Conservation (phyloP, 2,797 vertebrate species). For the Pangasius larnaudii region DNA sequence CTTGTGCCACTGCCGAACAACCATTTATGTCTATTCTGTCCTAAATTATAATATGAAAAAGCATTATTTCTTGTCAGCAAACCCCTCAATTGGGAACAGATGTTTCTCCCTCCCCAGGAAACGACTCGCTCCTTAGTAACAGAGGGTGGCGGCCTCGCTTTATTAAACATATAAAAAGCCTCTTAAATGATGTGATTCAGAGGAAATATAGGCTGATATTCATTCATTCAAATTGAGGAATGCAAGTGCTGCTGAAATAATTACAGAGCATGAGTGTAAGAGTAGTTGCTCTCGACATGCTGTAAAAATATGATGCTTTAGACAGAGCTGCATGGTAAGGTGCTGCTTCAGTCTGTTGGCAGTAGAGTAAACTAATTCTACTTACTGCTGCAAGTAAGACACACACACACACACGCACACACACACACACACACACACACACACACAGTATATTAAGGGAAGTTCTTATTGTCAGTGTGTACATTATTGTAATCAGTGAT, state of each 20-base stretch:
- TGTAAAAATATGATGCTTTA: conserved; percentile 54
- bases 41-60: conserved; percentile 71
- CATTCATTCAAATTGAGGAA: conserved; percentile 70
- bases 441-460: not conserved
- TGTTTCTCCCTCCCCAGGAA: conserved; percentile 73
- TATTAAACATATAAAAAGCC: conserved; percentile 75
- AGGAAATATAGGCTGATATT: conserved; percentile 73
- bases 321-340: conserved; percentile 27
- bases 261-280: conserved; percentile 57
- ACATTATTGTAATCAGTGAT: conserved; percentile 3
- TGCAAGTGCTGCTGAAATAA: conserved; percentile 73
- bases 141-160: conserved; percentile 69
- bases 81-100: conserved; percentile 74
- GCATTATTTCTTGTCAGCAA: conserved; percentile 62
- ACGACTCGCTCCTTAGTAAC: conserved; percentile 71
- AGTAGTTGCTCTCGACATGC: conserved; percentile 41
- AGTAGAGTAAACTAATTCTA: conserved; percentile 51
- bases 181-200: conserved; percentile 73
- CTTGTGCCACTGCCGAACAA: conserved; percentile 51
- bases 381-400: conserved; percentile 28
- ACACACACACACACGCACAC: not conserved
- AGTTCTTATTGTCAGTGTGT: not conserved
- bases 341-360: conserved; percentile 49
- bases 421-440: conserved; percentile 1
- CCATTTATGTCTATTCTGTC: conserved; percentile 65